Base-by-base conservation (phyloP, 2,888 invertebrate species). In the Abrostola triplasia region DNA sequence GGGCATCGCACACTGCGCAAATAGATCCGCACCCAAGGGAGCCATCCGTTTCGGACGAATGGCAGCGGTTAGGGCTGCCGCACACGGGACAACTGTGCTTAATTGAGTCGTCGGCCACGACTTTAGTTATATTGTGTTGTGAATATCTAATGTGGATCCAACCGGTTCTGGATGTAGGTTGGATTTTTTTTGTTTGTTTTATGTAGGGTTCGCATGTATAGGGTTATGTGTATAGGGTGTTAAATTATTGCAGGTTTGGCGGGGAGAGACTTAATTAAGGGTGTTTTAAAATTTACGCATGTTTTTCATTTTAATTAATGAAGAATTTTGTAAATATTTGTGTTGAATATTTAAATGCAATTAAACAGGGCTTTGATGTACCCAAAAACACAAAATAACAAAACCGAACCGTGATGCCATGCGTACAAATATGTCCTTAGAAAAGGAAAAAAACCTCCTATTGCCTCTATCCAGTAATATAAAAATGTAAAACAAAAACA, bases 1-100 rank as follows among this genome's bases (percentile, higher is more conserved):
- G 72, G 67, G 64, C 70, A 73, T 63, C 56, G 71, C 42, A 77
- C 76, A 77, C 65, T 58, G 79, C 68, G 80, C 80, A 79, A 81
- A 84, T 83, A 84, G 84, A 79, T 76, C 73, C 51, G 1, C 48
- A 13, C 87, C 80, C 84, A n/a, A 24, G 87, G 84, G 87, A 83
- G 74, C 81, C 82, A 87, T 87, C 78, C 76, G 81, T 85, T 79
- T 77, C 77, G 70, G 76, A 47, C 79, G 81, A 77, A 78, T 79
- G 78, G 79, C 77, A 73, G 78, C 73, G 78, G 80, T 70, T 70
- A 80, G 71, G 76, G 58, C 64, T 70, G 67, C 70, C 74, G 70
- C 79, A 75, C 80, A 65, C 75, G 76, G 78, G 76, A 76, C 73
- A 61, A 63, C 70, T 65, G 73, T 80, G 77, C 77, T 79, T 80